Evolutionary conservation across 2,888 invertebrate species (phyloP).

Genomic region (Pomacea canaliculata): DNA sequence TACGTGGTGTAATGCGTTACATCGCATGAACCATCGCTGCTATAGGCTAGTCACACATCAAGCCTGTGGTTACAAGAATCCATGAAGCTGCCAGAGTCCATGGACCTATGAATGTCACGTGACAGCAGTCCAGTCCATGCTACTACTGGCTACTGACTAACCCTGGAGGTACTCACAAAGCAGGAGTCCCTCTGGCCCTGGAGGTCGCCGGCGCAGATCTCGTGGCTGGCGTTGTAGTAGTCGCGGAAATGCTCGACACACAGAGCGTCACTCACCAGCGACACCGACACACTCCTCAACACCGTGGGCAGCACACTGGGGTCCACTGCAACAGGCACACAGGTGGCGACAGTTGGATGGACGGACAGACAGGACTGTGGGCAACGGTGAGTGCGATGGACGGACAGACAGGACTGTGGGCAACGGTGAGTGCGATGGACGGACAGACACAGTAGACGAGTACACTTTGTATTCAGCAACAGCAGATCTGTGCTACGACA

Average conservation of each 20-base stretch:
- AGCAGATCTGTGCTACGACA: too few species aligned
- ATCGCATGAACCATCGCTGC: too few species aligned
- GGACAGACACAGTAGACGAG: neutral
- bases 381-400: neutral
- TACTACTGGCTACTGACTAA: too few species aligned
- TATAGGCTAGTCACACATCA: too few species aligned
- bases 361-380: neutral
- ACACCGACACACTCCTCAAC: neutral
- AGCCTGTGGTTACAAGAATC: neutral
- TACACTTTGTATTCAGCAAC: too few species aligned
- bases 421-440: too few species aligned
- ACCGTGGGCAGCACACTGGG: too few species aligned
- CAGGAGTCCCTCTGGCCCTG: neutral
- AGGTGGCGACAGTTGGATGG: neutral
- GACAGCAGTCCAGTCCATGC: too few species aligned
- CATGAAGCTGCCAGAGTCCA: too few species aligned
- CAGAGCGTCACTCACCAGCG: neutral
- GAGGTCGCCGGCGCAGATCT: neutral
- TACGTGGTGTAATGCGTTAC: too few species aligned
- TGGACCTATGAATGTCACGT: too few species aligned
- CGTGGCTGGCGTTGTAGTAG: neutral
- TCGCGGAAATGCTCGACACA: neutral
- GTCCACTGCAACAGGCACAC: too few species aligned
- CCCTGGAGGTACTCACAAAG: neutral
- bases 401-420: neutral